Base-by-base conservation (phyloP, 1,140 invertebrate species). In the Scylla paramamosain region DNA sequence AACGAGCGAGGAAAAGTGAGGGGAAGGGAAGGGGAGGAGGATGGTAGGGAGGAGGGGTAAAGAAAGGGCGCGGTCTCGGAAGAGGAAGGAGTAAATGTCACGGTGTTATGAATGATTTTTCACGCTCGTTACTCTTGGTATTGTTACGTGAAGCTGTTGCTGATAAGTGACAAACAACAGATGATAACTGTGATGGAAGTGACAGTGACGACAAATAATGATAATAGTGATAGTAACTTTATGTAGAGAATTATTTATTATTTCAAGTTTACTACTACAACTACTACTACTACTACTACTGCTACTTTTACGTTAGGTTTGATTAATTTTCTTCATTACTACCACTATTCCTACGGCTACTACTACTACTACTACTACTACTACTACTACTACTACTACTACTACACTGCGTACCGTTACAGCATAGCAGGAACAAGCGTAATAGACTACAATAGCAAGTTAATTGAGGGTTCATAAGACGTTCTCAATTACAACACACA, bases 361-460 rank as follows among this genome's bases (percentile, higher is more conserved):
- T 87, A 87, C 39, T 87, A 87, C 39, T 87, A 87, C 39, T 46
- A 87, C 39, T 87, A 87, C 39, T 87, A 87, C 39, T 87, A 87
- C 39, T 87, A 87, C 39, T 87, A 87, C 39, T 87, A 87, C 39
- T 87, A 87, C 39, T 87, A 87, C 39, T 87, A 87, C 39, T 87
- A 87, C 39, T 46, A 87, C 39, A 59, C 52, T 4, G 16, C 16
- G 1, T 59, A 59, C 52, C 52, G 52, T 59, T 59, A 59, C 16
- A 59, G 16, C 52, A 4, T 20, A 14, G 2, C 0, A 59, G 52
- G 52, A 59, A 59, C 52, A 59, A 12, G 52, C 52, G 16, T 59
- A 14, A 59, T 14, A 20, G 52, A 59, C 52, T 59, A 59, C 16
- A 14, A 59, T 20, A 59, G 52, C 12, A 4, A 20, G 2, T 0